A percentile compares a stretch with the other conserved stretches of the same genome.
These are phyloP conservation scores for Eutolmus rufibarbis DNA, from an alignment of 2,888 invertebrate genomes.

Conservation along the genomic window DNA sequence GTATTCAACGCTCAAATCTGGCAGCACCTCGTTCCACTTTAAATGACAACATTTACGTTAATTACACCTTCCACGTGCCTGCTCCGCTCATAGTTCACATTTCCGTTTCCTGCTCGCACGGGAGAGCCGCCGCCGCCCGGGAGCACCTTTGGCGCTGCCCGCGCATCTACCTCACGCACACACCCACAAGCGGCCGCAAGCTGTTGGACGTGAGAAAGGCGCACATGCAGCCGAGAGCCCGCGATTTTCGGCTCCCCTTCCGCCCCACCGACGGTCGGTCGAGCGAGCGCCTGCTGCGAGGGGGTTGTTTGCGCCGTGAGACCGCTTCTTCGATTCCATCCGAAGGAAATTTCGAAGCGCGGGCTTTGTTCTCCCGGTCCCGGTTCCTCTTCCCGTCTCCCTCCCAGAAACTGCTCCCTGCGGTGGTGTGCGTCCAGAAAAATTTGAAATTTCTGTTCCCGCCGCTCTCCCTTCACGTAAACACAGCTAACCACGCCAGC, in stretches of 20 bases:
- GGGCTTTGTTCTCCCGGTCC: neutral
- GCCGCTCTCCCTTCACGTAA: neutral
- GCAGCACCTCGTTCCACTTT: neutral
- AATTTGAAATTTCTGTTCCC: neutral
- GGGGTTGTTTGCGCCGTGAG: neutral
- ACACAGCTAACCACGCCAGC: neutral
- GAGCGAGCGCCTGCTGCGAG: neutral
- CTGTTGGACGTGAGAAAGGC: neutral
- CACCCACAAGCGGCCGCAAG: neutral
- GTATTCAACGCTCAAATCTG: neutral
- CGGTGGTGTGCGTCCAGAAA: neutral
- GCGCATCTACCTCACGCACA: neutral
- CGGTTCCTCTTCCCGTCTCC: neutral
- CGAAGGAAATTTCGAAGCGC: neutral
- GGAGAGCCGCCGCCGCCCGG: neutral
- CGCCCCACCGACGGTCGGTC: neutral
- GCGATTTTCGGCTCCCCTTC: neutral
- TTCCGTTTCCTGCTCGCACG: conserved; percentile 5
- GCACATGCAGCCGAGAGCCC: neutral
- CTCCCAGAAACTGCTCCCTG: neutral
- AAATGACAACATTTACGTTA: conserved; percentile 17
- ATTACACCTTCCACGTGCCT: conserved; percentile 15
- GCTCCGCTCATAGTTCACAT: conserved; percentile 12
- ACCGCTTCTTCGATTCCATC: neutral
- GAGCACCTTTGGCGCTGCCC: neutral